Conservation (phyloP, 2,797 vertebrate species). For the Macropodus opercularis region DNA sequence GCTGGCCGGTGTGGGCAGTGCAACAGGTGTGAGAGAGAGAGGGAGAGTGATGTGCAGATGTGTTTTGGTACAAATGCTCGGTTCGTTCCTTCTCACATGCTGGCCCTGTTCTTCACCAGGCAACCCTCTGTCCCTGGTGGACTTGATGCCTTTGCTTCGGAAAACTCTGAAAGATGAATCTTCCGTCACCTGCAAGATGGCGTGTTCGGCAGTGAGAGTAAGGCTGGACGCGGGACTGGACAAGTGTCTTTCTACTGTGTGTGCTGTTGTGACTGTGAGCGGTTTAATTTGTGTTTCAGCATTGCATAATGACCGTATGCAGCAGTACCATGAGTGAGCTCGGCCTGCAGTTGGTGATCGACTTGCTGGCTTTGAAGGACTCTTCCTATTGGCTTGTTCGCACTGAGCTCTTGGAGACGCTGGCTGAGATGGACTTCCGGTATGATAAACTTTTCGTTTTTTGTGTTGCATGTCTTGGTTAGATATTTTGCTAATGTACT, state of each 20-base stretch:
- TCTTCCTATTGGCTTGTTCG: slow-evolving; percentile 97
- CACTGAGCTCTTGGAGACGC: slow-evolving; percentile 93
- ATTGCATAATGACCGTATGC: slow-evolving; percentile 88
- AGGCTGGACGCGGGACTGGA: slow-evolving; percentile 44
- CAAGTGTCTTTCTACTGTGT: neutral
- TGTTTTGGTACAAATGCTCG: neutral
- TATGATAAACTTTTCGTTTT: slow-evolving; percentile 53
- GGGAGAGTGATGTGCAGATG: neutral
- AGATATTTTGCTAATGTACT: neutral
- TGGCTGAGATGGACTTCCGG: slow-evolving; percentile 96
- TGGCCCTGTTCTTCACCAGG: slow-evolving; percentile 72
- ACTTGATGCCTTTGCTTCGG: slow-evolving; percentile 91
- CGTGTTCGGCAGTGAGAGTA: slow-evolving; percentile 94
- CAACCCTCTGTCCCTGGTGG: slow-evolving; percentile 87
- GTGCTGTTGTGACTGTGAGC: slow-evolving; percentile 15
- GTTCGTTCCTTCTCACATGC: neutral
- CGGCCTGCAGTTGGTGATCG: slow-evolving; percentile 90
- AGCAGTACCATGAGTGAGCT: slow-evolving; percentile 90
- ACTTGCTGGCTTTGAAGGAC: slow-evolving; percentile 88
- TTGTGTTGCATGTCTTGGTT: neutral
- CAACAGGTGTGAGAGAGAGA: slow-evolving; percentile 73
- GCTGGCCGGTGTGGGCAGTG: slow-evolving; percentile 83
- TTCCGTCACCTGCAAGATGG: slow-evolving; percentile 95
- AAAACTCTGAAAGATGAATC: slow-evolving; percentile 92
- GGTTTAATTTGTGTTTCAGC: slow-evolving; percentile 58